These are phyloP conservation scores for Nymphalis polychloros DNA, from an alignment of 2,888 invertebrate genomes.

Conservation along the genomic window DNA sequence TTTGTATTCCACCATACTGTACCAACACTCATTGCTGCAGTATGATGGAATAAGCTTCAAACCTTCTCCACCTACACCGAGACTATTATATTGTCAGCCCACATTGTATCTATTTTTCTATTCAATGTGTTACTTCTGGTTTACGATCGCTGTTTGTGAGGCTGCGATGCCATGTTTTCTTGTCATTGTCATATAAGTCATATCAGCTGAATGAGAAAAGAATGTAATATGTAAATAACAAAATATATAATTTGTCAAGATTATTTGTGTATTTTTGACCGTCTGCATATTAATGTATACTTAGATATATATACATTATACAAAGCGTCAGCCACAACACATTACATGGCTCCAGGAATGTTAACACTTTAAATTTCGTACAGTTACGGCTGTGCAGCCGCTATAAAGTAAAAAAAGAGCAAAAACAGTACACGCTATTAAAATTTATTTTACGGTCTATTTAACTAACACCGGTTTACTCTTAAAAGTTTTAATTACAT, in stretches of 20 bases:
- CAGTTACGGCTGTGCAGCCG: slow-evolving; percentile 8
- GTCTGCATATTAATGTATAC: slow-evolving; percentile 5
- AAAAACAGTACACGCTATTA: slow-evolving; percentile 27
- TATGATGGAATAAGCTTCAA: no score
- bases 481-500: slow-evolving; percentile 38
- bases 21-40: no score
- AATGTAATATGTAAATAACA: not conserved
- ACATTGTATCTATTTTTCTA: no score
- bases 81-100: no score
- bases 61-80: no score
- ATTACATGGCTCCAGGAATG: slow-evolving; percentile 8
- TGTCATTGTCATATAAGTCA: not conserved
- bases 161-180: no score
- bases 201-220: not conserved
- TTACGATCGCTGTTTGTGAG: no score
- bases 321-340: slow-evolving; percentile 8
- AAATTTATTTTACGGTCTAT: slow-evolving; percentile 37
- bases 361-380: slow-evolving; percentile 27
- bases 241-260: no score
- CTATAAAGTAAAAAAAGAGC: slow-evolving; percentile 23
- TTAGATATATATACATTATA: not conserved
- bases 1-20: no score
- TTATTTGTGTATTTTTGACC: not conserved
- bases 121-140: no score
- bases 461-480: slow-evolving; percentile 35